Percentiles rank a stretch among this genome's conserved stretches.
These are phyloP conservation scores for Drosophila sechellia DNA, from an alignment of 1,140 invertebrate species.

Conservation along the genomic window DNA sequence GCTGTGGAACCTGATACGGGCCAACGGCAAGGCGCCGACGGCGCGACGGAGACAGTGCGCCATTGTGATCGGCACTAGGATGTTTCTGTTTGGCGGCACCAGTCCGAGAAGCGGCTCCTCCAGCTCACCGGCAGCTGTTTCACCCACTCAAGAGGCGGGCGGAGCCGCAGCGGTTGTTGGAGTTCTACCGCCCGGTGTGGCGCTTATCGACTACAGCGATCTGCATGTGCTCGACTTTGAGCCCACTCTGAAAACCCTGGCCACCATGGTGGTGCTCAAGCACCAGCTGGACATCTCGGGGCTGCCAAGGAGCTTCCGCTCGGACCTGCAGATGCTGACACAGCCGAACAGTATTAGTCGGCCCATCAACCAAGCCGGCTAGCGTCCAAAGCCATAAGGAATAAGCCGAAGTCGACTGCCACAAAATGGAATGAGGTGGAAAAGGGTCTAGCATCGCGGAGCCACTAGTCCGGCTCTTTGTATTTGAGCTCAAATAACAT, in stretches of 20 bases:
- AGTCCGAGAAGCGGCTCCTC: constrained; percentile 85
- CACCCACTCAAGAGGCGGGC: constrained; percentile 6
- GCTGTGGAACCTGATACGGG: constrained; percentile 87
- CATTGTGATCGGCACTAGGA: constrained; percentile 88
- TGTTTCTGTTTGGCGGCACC: constrained; percentile 94
- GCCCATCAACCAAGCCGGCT: constrained; percentile 80
- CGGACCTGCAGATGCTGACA: constrained; percentile 85
- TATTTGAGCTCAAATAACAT: constrained; percentile 21
- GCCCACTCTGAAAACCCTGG: constrained; percentile 89
- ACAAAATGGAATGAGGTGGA: constrained; percentile 3
- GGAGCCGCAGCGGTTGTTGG: constrained; percentile 28
- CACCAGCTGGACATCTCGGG: constrained; percentile 87
- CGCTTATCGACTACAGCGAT: constrained; percentile 91
- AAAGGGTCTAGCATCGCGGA: constrained; percentile 4
- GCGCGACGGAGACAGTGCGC: constrained; percentile 92
- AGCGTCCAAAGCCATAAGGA: constrained; percentile 29
- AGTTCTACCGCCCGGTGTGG: constrained; percentile 5
- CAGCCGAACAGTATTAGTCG: constrained; percentile 84
- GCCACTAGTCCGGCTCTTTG: constrained; percentile 32
- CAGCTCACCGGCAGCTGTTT: not conserved
- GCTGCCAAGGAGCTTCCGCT: constrained; percentile 87
- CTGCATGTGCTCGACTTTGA: constrained; percentile 91
- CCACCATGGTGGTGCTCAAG: constrained; percentile 87
- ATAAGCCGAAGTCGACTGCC: constrained; percentile 28
- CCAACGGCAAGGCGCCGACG: constrained; percentile 87